A percentile compares a stretch with the other conserved stretches of the same genome.
phyloP scores from a whole-genome alignment of 2,888 invertebrate species.

The Prenolepis imparis region DNA sequence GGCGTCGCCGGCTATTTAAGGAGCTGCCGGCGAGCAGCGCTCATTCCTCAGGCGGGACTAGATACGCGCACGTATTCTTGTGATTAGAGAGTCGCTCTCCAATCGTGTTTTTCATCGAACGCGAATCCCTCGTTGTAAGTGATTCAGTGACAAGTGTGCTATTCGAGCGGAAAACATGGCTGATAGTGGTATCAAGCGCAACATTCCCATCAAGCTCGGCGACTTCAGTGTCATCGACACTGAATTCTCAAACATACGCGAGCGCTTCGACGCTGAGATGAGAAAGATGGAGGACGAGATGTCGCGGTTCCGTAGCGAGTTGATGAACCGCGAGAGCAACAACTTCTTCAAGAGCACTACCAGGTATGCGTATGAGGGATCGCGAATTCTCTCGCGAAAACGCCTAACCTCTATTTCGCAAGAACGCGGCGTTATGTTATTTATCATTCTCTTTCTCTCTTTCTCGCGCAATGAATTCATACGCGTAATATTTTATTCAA shows the following conservation, averaged over 20 bases:
- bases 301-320: slow-evolving; percentile 96
- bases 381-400: slow-evolving; percentile 81
- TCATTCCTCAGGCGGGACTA: slow-evolving; percentile 79
- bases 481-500: neutral
- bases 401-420: neutral
- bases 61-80: neutral
- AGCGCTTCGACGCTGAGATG: slow-evolving; percentile 98
- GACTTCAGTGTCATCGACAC: slow-evolving; percentile 98
- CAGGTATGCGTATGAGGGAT: slow-evolving; percentile 88
- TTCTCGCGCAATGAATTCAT: neutral
- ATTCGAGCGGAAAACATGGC: slow-evolving; percentile 89
- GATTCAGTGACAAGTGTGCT: slow-evolving; percentile 54
- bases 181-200: slow-evolving; percentile 93
- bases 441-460: neutral
- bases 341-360: slow-evolving; percentile 96
- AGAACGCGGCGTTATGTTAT: neutral
- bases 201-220: slow-evolving; percentile 97
- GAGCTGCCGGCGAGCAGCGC: slow-evolving; percentile 80
- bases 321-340: slow-evolving; percentile 96
- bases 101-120: neutral
- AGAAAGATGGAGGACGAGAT: slow-evolving; percentile 99
- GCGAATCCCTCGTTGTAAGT: slow-evolving; percentile 48
- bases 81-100: slow-evolving; percentile 34
- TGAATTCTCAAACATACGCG: slow-evolving; percentile 97
- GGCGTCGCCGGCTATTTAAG: slow-evolving; percentile 82